A percentile compares a stretch with the other conserved stretches of the same genome.
phyloP scores from a whole-genome alignment of 2,113 vertebrate species.

The Cacatua alba region DNA sequence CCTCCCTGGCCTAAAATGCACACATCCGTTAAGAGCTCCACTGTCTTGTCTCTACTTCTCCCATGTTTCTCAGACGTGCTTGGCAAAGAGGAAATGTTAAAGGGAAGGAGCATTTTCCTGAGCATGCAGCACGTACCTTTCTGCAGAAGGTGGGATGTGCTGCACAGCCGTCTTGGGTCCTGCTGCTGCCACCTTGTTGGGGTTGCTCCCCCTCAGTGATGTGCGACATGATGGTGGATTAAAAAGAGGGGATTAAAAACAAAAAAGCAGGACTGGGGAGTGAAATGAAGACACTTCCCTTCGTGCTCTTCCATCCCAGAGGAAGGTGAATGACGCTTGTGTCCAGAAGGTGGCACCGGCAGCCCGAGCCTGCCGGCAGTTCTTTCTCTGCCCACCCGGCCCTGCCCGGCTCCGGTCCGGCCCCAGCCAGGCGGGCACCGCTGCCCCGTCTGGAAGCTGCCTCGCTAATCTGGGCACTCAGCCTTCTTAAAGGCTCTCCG shows the following conservation, averaged over 20 bases:
- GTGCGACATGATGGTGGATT: background rate
- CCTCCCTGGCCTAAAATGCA: background rate
- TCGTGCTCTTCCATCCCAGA: background rate
- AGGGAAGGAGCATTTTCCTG: background rate
- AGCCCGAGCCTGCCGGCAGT: background rate
- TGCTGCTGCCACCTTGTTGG: background rate
- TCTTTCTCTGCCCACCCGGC: background rate
- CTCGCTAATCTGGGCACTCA: background rate
- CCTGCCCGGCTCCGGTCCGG: too few species aligned
- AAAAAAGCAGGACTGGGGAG: background rate
- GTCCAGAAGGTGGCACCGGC: constrained; percentile 45
- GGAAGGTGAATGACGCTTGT: background rate
- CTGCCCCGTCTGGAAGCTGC: background rate
- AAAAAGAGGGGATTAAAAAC: background rate
- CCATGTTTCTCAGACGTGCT: background rate
- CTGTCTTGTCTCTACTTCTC: background rate
- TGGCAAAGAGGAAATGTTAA: background rate
- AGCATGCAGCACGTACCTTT: accelerated
- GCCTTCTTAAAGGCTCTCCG: background rate
- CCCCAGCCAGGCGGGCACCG: background rate
- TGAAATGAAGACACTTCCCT: background rate
- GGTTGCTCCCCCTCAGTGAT: background rate
- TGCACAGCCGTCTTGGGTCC: background rate
- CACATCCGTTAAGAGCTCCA: background rate
- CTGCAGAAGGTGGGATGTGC: accelerated